Evolutionary conservation across 2,888 invertebrate genomes (phyloP).

Genomic region (Pelosia muscerda): DNA sequence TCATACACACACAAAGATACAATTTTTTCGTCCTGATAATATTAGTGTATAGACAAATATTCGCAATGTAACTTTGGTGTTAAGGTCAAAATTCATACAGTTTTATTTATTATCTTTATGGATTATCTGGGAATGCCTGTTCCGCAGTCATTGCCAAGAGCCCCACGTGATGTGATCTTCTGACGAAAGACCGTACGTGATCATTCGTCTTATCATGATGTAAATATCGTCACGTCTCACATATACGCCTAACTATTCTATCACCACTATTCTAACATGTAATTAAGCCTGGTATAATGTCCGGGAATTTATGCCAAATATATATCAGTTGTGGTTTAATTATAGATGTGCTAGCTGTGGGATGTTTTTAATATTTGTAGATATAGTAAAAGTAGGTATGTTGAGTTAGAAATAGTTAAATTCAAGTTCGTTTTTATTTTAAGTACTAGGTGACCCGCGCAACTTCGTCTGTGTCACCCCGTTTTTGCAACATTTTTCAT

Average conservation of each 20-base stretch:
- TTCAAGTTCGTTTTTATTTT: not conserved
- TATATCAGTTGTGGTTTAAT: slow-evolving; percentile 22
- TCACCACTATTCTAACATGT: slow-evolving; percentile 42
- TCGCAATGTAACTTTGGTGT: not conserved
- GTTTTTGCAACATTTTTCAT: too few species aligned
- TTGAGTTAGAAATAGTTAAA: too few species aligned
- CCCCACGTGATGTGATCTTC: slow-evolving; percentile 27
- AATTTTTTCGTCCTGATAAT: too few species aligned
- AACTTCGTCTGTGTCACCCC: too few species aligned
- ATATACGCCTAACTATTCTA: slow-evolving; percentile 28
- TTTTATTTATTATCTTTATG: slow-evolving; percentile 1
- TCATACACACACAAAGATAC: too few species aligned
- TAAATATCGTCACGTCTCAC: slow-evolving; percentile 33
- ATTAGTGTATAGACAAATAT: slow-evolving; percentile 1
- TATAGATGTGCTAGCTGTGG: slow-evolving; percentile 17
- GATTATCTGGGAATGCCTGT: slow-evolving; percentile 13
- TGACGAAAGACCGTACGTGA: slow-evolving; percentile 19
- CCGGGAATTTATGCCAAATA: slow-evolving; percentile 46
- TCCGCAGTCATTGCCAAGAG: slow-evolving; percentile 26
- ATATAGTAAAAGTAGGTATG: slow-evolving; percentile 6
- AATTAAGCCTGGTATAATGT: slow-evolving; percentile 30
- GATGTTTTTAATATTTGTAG: slow-evolving; percentile 7
- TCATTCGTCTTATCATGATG: slow-evolving; percentile 34
- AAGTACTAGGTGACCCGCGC: too few species aligned
- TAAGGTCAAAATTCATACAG: slow-evolving; percentile 12